These are phyloP conservation scores for Zophobas atratus DNA, from an alignment of 1,140 invertebrate genomes.

Conservation along the genomic window DNA sequence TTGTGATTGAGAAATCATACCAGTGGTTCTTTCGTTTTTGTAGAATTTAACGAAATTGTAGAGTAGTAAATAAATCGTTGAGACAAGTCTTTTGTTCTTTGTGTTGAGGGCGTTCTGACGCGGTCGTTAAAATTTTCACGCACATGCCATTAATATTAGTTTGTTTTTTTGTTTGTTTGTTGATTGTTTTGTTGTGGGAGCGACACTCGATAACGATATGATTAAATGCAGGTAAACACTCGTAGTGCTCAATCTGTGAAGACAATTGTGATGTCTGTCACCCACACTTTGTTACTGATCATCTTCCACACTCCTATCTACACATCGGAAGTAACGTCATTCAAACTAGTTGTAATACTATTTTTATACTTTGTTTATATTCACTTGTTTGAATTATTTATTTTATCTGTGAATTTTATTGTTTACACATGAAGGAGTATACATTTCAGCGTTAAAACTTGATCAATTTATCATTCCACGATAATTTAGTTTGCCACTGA, in stretches of 20 bases:
- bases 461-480: constrained; percentile 23
- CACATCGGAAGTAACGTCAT: constrained; percentile 26
- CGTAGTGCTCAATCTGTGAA: constrained; percentile 46
- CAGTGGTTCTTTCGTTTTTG: constrained; percentile 10
- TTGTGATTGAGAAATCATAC: constrained; percentile 28
- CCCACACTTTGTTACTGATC: constrained; percentile 32
- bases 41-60: constrained; percentile 38
- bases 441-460: neutral
- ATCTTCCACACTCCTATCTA: constrained; percentile 36
- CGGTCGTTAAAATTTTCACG: neutral
- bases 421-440: constrained; percentile 4
- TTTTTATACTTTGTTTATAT: constrained; percentile 30
- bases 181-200: constrained; percentile 8
- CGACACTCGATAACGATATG: constrained; percentile 20
- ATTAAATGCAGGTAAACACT: constrained; percentile 40
- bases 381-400: constrained; percentile 21
- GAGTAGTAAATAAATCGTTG: constrained; percentile 25
- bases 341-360: constrained; percentile 12
- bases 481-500: neutral
- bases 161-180: constrained; percentile 36
- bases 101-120: neutral
- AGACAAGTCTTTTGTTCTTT: constrained; percentile 16
- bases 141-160: neutral
- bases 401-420: constrained; percentile 26
- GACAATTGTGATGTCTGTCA: constrained; percentile 32